These are phyloP conservation scores for Liasis olivaceus DNA, from an alignment of 2,797 vertebrate species.

Conservation along the genomic window DNA sequence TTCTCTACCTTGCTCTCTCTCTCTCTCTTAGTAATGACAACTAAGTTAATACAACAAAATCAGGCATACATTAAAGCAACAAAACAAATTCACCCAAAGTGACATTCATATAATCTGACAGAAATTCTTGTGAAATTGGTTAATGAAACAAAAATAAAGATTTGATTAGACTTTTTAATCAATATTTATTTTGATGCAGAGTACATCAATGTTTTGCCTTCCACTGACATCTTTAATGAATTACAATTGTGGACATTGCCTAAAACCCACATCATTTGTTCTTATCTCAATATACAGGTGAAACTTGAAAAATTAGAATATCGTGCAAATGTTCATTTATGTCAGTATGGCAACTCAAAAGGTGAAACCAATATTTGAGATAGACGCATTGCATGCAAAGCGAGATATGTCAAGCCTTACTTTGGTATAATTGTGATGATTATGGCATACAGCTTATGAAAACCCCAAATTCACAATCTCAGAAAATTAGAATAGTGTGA, in stretches of 20 bases:
- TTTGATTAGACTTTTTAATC: not conserved
- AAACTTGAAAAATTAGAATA: no score
- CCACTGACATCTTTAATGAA: slow-evolving; percentile 35
- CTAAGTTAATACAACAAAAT: not conserved
- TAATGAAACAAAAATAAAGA: not conserved
- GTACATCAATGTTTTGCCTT: slow-evolving; percentile 44
- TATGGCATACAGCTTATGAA: no score
- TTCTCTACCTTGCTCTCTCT: not conserved
- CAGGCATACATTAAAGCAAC: not conserved
- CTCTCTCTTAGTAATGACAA: not conserved
- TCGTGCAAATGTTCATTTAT: no score
- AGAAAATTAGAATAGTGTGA: no score
- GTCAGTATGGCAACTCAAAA: no score
- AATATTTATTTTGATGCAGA: not conserved
- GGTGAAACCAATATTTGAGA: no score
- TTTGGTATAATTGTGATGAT: no score
- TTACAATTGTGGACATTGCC: slow-evolving; percentile 47
- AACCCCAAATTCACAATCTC: no score
- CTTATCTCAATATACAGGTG: slow-evolving; percentile 40
- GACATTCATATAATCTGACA: not conserved
- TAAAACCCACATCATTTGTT: slow-evolving; percentile 48
- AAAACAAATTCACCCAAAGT: not conserved
- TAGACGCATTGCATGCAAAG: no score
- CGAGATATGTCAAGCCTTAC: no score
- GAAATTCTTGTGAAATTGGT: not conserved